Percentiles rank a stretch among this genome's conserved stretches.
Evolutionary conservation across 64 coral and sea anemone genomes (phyloP).

Genomic region (Astreopora myriophthalma): DNA sequence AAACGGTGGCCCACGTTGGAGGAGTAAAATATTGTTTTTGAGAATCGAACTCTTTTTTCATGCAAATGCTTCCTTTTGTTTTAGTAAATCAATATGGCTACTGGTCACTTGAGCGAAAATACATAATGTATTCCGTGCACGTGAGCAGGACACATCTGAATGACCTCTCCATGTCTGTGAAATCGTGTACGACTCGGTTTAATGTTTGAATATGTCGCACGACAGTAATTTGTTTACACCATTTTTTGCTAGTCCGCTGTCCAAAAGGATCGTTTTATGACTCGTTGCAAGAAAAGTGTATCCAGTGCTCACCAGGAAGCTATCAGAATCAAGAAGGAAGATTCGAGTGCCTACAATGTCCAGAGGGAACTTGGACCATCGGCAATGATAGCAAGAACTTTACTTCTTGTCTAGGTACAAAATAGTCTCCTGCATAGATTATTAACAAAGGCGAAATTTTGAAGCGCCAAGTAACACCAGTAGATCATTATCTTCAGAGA

Average conservation of each 20-base stretch:
- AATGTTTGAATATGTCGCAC: too few species aligned
- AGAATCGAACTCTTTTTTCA: too few species aligned
- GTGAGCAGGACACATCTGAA: too few species aligned
- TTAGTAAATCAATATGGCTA: too few species aligned
- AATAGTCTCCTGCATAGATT: neutral
- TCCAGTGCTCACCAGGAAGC: conserved; percentile 75
- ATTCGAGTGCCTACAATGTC: conserved; percentile 80
- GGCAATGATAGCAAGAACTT: conserved; percentile 95
- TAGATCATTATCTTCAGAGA: too few species aligned
- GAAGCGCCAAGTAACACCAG: too few species aligned
- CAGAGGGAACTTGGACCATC: conserved; percentile 80
- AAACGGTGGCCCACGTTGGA: too few species aligned
- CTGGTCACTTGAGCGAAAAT: too few species aligned
- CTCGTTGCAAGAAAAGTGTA: conserved; percentile 74
- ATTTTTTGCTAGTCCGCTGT: conserved; percentile 72
- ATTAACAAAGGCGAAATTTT: neutral
- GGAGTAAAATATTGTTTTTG: too few species aligned
- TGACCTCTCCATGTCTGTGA: too few species aligned
- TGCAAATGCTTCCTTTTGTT: too few species aligned
- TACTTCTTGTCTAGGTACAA: conserved; percentile 90
- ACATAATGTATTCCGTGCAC: too few species aligned
- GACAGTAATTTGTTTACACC: neutral
- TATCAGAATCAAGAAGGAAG: conserved; percentile 81
- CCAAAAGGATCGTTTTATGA: conserved; percentile 87
- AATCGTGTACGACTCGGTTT: neutral